Conservation (phyloP, 2,888 invertebrate species). For the Monopis laevigella region DNA sequence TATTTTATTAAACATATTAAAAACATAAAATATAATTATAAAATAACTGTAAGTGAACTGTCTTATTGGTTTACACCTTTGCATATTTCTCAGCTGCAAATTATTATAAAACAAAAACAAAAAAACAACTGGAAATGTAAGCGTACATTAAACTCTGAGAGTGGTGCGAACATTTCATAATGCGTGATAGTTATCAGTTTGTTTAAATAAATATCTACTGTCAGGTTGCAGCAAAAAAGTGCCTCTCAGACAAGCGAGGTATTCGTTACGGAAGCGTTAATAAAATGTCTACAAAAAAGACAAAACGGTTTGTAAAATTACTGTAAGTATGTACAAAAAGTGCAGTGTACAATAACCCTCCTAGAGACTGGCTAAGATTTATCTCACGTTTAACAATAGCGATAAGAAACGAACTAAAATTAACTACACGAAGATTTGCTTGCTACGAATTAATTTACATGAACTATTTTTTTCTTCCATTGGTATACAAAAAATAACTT, state of each 20-base stretch:
- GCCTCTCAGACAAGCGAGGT: slow-evolving; percentile 11
- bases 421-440: slow-evolving; percentile 3
- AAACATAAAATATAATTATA: too few species aligned
- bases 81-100: too few species aligned
- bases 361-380: slow-evolving; percentile 3
- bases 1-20: too few species aligned
- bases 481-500: too few species aligned
- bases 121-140: too few species aligned
- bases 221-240: slow-evolving; percentile 11
- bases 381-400: slow-evolving; percentile 5
- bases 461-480: neutral
- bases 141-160: slow-evolving; percentile 2
- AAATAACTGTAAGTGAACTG: too few species aligned
- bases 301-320: slow-evolving; percentile 13
- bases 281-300: slow-evolving; percentile 12
- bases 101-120: too few species aligned
- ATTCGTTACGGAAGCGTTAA: slow-evolving; percentile 12
- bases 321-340: slow-evolving; percentile 10
- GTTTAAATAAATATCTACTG: slow-evolving; percentile 37
- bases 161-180: slow-evolving; percentile 1
- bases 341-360: slow-evolving; percentile 9
- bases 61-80: too few species aligned
- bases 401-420: neutral
- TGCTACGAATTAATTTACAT: too few species aligned
- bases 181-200: slow-evolving; percentile 31